Base-by-base conservation (phyloP, 2,797 vertebrate species). In the Buceros bicornis region DNA sequence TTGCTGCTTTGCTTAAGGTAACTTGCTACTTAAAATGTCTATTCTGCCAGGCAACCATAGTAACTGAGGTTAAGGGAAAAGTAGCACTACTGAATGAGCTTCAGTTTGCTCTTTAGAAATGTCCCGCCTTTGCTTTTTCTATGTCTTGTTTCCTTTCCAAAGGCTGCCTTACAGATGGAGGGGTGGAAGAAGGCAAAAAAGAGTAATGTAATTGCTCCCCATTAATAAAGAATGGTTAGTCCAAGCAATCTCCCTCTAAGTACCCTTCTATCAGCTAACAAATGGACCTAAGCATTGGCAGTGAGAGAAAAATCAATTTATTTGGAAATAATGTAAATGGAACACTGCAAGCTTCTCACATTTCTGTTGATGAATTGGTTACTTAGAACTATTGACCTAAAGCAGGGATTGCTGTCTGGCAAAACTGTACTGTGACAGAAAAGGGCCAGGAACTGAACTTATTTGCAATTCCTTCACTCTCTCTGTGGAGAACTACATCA, bases 291-390 rank as follows among this genome's bases (percentile, higher is more conserved):
- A 78, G 21, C 17, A 72, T 47, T 82, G 70, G 51, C 50, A 91
- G 80, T 89, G 86, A 84, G 5, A 86, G 66, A 90, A 94, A 93
- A 91, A 97, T 69, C 85, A 86, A 86, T 92, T 87, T 92, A 72
- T 88, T 92, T 90, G 19, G 35, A 89, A 94, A 56, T 84, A 92
- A 88, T 66, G 42, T 26, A 82, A 79, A 93, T 86, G 61, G 22
- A 86, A 81, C 29, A 80, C 35, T 67, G n/a, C 35, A 67, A 78
- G 69, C n/a, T 85, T 67, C 43, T 73, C 37, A 58, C 35, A n/a
- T 85, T 45, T 83, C 65, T 91, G 29, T 61, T 93, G 82, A 88
- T 7, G 5, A 78, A 94, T 77, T 66, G 24, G 51, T 84, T 91
- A 73, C 18, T 91, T 82, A 71, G 18, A 69, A 50, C 15, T 90